Evolutionary conservation across 2,113 vertebrate genomes (phyloP).

Genomic region (Hydropotes inermis): DNA sequence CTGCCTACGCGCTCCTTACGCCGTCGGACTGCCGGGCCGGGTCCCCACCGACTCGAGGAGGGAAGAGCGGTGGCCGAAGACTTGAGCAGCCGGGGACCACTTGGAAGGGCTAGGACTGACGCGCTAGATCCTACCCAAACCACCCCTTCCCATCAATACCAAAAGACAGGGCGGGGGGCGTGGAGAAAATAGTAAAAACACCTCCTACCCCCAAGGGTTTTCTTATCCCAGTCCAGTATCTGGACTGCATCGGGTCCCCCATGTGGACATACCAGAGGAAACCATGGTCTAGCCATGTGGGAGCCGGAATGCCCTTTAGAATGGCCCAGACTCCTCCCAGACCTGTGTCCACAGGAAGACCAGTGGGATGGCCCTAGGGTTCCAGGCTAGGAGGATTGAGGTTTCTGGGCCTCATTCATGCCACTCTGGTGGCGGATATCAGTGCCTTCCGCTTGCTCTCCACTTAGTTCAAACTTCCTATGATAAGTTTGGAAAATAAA

Average conservation of each 20-base stretch:
- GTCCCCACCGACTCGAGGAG: background rate
- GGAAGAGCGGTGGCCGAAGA: background rate
- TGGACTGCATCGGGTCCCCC: background rate
- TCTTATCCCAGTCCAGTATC: background rate
- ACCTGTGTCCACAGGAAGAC: background rate
- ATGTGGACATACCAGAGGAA: background rate
- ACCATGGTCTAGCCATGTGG: background rate
- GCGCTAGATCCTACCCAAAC: background rate
- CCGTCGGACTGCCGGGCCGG: background rate
- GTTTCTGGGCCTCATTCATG: background rate
- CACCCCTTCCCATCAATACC: background rate
- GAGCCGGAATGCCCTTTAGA: background rate
- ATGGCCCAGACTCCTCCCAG: background rate
- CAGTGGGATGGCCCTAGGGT: background rate
- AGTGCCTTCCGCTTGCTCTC: background rate
- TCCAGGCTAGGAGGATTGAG: background rate
- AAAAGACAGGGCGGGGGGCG: background rate
- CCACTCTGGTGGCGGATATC: background rate
- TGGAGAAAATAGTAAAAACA: background rate
- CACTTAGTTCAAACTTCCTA: background rate
- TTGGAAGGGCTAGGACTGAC: background rate
- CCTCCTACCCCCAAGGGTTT: background rate
- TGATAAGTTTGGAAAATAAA: background rate
- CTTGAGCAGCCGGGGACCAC: background rate
- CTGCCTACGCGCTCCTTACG: conserved; percentile 9